These are phyloP conservation scores for Drosophila imparisetae DNA, from an alignment of 2,888 invertebrate species.

Conservation along the genomic window DNA sequence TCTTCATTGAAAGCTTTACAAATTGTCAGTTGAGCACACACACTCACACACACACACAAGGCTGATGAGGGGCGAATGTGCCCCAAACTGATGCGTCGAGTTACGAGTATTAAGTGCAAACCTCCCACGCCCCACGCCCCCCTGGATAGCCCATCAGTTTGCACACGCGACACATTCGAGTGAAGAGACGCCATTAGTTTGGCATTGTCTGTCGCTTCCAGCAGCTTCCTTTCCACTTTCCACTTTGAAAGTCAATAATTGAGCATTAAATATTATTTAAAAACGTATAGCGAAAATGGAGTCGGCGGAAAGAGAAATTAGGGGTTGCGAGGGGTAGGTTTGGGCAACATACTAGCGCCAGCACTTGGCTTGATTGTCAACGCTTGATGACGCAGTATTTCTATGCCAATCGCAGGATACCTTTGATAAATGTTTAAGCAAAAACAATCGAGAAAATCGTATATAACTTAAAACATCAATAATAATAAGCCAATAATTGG, in stretches of 20 bases:
- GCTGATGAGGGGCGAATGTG: not conserved
- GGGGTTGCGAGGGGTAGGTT: too few relatives aligned
- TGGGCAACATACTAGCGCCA: slow-evolving; percentile 22
- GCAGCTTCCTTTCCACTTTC: slow-evolving; percentile 17
- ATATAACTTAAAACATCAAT: not conserved
- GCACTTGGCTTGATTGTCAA: slow-evolving; percentile 73
- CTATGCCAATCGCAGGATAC: slow-evolving; percentile 9
- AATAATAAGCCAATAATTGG: too few relatives aligned
- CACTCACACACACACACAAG: slow-evolving; percentile 6
- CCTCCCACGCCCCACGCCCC: slow-evolving; percentile 6
- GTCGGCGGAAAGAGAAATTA: slow-evolving; percentile 1
- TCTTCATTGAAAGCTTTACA: slow-evolving; percentile 72
- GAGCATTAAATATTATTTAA: slow-evolving; percentile 80
- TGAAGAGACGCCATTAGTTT: slow-evolving; percentile 65
- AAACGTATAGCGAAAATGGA: slow-evolving; percentile 39
- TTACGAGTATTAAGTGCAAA: slow-evolving; percentile 72
- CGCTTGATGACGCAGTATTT: slow-evolving; percentile 12
- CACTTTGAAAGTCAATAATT: slow-evolving; percentile 77
- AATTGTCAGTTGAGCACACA: slow-evolving; percentile 74
- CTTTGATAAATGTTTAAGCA: not conserved
- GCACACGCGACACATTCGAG: not conserved
- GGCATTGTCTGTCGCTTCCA: slow-evolving; percentile 68
- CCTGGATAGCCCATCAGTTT: not conserved
- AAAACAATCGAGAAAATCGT: not conserved
- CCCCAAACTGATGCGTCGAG: slow-evolving; percentile 51